A percentile compares a stretch with the other conserved stretches of the same genome.
These are phyloP conservation scores for Coenonympha glycerion DNA, from an alignment of 2,888 invertebrate species.

Conservation along the genomic window DNA sequence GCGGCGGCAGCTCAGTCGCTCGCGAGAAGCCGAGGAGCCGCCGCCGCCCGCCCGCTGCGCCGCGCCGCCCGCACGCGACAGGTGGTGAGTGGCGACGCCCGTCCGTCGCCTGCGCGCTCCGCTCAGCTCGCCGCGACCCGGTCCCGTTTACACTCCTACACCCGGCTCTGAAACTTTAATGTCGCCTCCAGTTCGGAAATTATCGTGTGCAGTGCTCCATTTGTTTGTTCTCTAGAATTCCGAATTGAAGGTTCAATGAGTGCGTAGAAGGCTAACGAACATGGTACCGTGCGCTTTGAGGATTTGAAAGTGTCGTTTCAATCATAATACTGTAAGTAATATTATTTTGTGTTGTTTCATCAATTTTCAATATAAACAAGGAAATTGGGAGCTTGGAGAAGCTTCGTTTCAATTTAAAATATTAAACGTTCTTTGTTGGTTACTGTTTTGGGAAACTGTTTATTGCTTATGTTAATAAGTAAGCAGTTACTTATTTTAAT, in stretches of 20 bases:
- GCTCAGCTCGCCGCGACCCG: slow-evolving; percentile 40
- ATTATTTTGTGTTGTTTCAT: not conserved
- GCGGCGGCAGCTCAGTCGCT: slow-evolving; percentile 43
- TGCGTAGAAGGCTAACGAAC: slow-evolving; percentile 14
- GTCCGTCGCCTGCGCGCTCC: slow-evolving; percentile 62
- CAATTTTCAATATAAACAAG: not conserved
- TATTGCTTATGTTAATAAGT: no score
- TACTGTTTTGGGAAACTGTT: not conserved
- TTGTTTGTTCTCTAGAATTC: slow-evolving; percentile 14
- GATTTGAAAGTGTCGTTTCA: slow-evolving; percentile 18
- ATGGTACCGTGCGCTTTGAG: slow-evolving; percentile 23
- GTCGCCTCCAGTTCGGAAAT: slow-evolving; percentile 43
- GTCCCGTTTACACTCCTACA: slow-evolving; percentile 41
- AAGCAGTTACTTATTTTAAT: no score
- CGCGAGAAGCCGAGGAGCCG: slow-evolving; percentile 4
- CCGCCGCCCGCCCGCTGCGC: slow-evolving; percentile 54
- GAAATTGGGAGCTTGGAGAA: not conserved
- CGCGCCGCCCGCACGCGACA: slow-evolving; percentile 37
- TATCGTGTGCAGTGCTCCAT: slow-evolving; percentile 52
- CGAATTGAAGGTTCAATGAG: slow-evolving; percentile 21
- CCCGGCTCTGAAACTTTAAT: slow-evolving; percentile 58
- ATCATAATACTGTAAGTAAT: slow-evolving; percentile 24
- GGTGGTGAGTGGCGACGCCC: slow-evolving; percentile 62
- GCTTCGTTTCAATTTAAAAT: not conserved
- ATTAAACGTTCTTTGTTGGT: not conserved